These are phyloP conservation scores for Pentalonia nigronervosa DNA, from an alignment of 1,140 invertebrate species.

Conservation along the genomic window DNA sequence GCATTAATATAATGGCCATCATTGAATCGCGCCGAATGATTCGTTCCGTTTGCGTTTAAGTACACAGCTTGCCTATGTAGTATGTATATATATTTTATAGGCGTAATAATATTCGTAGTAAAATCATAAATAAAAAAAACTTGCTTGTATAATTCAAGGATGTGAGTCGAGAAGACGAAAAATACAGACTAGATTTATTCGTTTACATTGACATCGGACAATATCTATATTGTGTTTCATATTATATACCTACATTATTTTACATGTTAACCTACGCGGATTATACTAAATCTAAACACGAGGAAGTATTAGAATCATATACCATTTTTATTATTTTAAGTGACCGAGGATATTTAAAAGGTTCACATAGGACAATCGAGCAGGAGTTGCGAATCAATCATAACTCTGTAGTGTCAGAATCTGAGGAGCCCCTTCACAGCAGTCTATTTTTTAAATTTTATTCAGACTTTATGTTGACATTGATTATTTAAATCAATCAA, in stretches of 20 bases:
- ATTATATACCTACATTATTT: too few species aligned
- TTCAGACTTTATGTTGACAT: too few species aligned
- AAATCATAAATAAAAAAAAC: background rate
- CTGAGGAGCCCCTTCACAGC: background rate
- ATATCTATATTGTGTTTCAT: too few species aligned
- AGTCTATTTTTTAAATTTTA: too few species aligned
- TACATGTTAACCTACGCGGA: too few species aligned
- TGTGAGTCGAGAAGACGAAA: background rate
- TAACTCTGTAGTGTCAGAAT: background rate
- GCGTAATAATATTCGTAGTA: background rate
- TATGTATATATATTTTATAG: background rate
- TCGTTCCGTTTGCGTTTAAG: slow-evolving; percentile 37
- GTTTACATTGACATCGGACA: background rate
- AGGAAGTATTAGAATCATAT: too few species aligned
- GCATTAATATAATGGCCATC: slow-evolving; percentile 48
- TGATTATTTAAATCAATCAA: too few species aligned
- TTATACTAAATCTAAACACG: too few species aligned
- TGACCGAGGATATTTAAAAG: background rate
- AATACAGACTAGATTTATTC: background rate
- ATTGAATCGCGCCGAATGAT: background rate
- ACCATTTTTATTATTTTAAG: background rate
- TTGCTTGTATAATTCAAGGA: background rate
- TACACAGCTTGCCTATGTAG: background rate
- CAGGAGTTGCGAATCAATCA: background rate
- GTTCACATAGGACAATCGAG: background rate